These are phyloP conservation scores for Dascillus cervinus DNA, from an alignment of 2,888 invertebrate genomes.

Conservation along the genomic window DNA sequence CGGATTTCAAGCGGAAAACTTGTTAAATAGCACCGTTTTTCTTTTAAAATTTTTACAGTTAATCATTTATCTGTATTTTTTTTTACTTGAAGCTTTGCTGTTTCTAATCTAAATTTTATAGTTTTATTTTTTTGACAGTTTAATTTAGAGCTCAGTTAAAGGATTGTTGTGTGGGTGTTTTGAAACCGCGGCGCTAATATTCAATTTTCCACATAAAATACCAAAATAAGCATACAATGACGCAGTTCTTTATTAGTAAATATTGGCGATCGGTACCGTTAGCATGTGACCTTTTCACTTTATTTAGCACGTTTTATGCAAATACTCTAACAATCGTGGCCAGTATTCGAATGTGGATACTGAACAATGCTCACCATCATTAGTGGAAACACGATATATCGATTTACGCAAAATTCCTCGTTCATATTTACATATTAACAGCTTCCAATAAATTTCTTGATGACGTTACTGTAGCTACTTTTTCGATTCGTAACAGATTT, in stretches of 20 bases:
- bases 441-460: too few species aligned
- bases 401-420: neutral
- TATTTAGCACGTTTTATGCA: slow-evolving; percentile 31
- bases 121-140: too few species aligned
- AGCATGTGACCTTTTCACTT: slow-evolving; percentile 26
- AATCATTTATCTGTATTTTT: too few species aligned
- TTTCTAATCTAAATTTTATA: too few species aligned
- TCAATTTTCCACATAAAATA: slow-evolving; percentile 22
- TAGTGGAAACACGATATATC: neutral
- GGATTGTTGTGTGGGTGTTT: too few species aligned
- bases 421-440: neutral
- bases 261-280: slow-evolving; percentile 28
- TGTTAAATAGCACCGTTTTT: slow-evolving; percentile 7
- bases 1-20: slow-evolving; percentile 10
- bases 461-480: too few species aligned
- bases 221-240: slow-evolving; percentile 38
- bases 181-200: too few species aligned
- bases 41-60: slow-evolving; percentile 7
- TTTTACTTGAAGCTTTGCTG: too few species aligned
- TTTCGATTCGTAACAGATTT: too few species aligned
- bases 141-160: too few species aligned
- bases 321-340: slow-evolving; percentile 22
- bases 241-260: slow-evolving; percentile 33
- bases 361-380: slow-evolving; percentile 12
- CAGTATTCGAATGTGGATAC: slow-evolving; percentile 16